Evolutionary conservation across 1,140 invertebrate genomes (phyloP), one percentile per base, ranked within the genome.

Genomic region (Philotrypesis tridentata): DNA sequence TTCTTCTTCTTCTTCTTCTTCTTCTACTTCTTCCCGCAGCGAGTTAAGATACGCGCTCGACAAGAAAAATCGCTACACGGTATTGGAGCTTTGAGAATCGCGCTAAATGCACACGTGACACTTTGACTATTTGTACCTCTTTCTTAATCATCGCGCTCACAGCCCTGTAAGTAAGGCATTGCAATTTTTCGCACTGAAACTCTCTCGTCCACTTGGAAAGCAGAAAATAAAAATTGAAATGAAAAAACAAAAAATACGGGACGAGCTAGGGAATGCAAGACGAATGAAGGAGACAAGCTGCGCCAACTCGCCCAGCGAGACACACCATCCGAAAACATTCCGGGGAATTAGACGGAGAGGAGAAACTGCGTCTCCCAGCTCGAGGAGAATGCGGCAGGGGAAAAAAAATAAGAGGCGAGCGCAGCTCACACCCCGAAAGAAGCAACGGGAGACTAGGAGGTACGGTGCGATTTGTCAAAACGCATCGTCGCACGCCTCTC

Each of bases 391-490:
- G 43, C 65, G 23, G 65, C 60, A 9, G 9, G 61, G 61, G 11
- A 29, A 55, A 63, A 73, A 72, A 61, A n/a, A n/a, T n/a, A n/a
- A 73, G 8, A 12, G 85, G 87, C 85, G 79, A 77, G 82, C 40
- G 37, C n/a, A n/a, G n/a, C 75, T 33, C 27, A 33, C 63, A 60
- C 43, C 37, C 43, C 61, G 80, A 82, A 85, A 84, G 79, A 78
- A 71, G 76, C 79, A 70, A 74, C 55, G 82, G 77, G 80, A 86
- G 82, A 84, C 79, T 82, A 83, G 65, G 82, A 75, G 76, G 75
- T 82, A 84, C 81, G 82, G 83, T 82, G 85, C 85, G 87, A 90
- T 89, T 90, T 89, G 88, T 89, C 86, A 88, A 89, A 88, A 87
- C 83, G 84, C 84, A 87, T 86, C 85, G 84, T 82, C 85, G 83